Base-by-base conservation (phyloP, 2,888 invertebrate species). In the Ormyrus nitidulus region DNA sequence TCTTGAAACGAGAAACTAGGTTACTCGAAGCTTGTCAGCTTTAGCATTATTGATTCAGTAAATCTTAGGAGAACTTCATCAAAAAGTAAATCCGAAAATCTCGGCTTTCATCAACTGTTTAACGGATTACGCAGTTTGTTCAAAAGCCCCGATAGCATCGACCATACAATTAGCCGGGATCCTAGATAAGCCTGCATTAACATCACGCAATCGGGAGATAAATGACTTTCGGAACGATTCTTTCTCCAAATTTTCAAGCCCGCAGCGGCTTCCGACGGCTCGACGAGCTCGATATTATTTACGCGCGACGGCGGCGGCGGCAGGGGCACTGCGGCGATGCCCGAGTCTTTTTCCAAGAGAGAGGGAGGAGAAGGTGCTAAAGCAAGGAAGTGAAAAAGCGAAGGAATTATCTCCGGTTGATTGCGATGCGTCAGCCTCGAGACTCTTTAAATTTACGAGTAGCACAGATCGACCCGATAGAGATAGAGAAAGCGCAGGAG, bases 381-480 rank as follows among this genome's bases (percentile, higher is more conserved):
- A 54, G 8, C 1, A 13, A 34, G 48, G 19, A 48, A n/a, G 10
- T 7, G n/a, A 3, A 61, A 66, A 59, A 58, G 46, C 46, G 65
- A 54, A 4, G 66, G 61, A 74, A 69, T 54, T 64, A 75, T 69
- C 69, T 70, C 34, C 13, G 49, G 65, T 71, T 76, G 76, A 80
- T 80, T 76, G 71, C 80, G 64, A 76, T 79, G 74, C 79, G 79
- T 79, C 75, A 71, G 70, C 54, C 59, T 54, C 68, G 58, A 56
- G 59, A 80, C 46, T 79, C 73, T 76, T 80, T 66, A 62, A 80
- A 76, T 76, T 71, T 76, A 71, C 71, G 76, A 66, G 71, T 75
- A 62, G 80, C 53, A 65, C 61, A 70, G 71, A 80, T 80, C 51
- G 70, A 64, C 46, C 58, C 65, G 68, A 71, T 77, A 66, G 59